These are phyloP conservation scores for Vulpes vulpes DNA, from an alignment of 2,113 vertebrate genomes.

Conservation along the genomic window DNA sequence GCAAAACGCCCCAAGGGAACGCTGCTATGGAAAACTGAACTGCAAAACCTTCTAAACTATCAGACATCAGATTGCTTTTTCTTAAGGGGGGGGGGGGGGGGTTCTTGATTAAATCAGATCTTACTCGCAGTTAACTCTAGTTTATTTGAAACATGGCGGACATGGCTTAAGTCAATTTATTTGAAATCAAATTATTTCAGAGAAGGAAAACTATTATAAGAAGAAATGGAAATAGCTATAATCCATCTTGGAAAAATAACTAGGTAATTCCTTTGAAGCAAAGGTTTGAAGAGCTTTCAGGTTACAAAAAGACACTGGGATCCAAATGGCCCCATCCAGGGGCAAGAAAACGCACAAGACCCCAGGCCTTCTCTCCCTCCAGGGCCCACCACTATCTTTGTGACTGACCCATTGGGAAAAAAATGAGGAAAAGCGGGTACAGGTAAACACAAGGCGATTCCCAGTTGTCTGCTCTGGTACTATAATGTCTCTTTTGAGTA, in stretches of 20 bases:
- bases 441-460: background rate
- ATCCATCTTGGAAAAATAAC: slow-evolving; percentile 57
- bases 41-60: background rate
- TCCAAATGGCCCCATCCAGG: background rate
- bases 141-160: slow-evolving; percentile 49
- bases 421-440: background rate
- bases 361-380: background rate
- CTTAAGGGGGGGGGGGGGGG: background rate
- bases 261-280: slow-evolving; percentile 65
- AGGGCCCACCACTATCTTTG: background rate
- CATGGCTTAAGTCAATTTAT: slow-evolving; percentile 19
- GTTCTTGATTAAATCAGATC: background rate
- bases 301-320: background rate
- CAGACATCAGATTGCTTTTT: background rate
- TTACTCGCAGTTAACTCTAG: slow-evolving; percentile 8
- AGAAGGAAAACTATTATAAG: slow-evolving; percentile 61
- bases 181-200: slow-evolving; percentile 58
- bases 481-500: background rate
- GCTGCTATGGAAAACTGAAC: background rate
- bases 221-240: slow-evolving; percentile 51
- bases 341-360: background rate
- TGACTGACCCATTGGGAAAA: background rate
- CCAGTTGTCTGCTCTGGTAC: background rate
- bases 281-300: slow-evolving; percentile 56
- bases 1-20: background rate